Evolutionary conservation across 2,888 invertebrate species (phyloP).

Genomic region (Sphaerophoria rueppellii): DNA sequence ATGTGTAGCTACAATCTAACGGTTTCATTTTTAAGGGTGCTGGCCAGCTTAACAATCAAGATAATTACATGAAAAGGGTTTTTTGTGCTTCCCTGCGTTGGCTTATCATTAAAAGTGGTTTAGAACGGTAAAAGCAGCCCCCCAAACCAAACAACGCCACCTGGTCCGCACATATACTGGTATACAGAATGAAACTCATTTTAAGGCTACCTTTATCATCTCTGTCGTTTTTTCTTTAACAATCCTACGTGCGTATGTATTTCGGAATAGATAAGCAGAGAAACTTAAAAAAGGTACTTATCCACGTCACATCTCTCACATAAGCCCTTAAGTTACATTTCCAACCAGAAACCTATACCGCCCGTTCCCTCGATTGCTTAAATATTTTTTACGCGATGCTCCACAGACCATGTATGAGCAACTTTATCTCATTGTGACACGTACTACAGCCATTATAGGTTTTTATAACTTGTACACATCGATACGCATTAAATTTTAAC

Average conservation of each 20-base stretch:
- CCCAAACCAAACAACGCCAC: conserved; percentile 21
- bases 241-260: not conserved
- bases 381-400: conserved; percentile 22
- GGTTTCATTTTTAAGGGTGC: conserved; percentile 2
- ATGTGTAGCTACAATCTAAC: conserved; percentile 4
- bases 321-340: conserved; percentile 44
- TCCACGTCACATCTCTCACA: conserved; percentile 53
- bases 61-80: conserved; percentile 70
- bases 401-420: conserved; percentile 50
- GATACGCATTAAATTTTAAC: conserved; percentile 73
- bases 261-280: conserved; percentile 43
- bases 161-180: conserved; percentile 14
- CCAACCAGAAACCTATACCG: not conserved
- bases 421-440: conserved; percentile 73
- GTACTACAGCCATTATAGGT: conserved; percentile 71
- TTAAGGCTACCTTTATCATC: not conserved
- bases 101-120: conserved; percentile 54
- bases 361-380: not conserved
- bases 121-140: not conserved
- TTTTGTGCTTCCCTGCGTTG: conserved; percentile 1
- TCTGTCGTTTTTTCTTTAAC: not conserved
- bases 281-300: conserved; percentile 56
- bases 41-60: conserved; percentile 56
- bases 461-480: conserved; percentile 74
- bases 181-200: not conserved